Conservation (phyloP, 1,140 invertebrate species). For the Xylocopa sonorina region DNA sequence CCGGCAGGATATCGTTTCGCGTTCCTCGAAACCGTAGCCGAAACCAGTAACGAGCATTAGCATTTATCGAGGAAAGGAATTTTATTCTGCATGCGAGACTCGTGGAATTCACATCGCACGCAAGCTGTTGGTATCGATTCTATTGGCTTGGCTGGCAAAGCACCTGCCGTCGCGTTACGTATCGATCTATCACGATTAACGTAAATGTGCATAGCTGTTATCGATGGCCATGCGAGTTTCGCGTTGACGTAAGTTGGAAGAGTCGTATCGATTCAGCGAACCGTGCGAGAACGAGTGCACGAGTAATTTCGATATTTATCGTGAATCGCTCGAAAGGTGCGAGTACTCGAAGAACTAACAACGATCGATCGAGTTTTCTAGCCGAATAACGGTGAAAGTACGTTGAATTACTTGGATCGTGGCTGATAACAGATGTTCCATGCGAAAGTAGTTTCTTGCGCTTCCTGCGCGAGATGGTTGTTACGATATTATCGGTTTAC, state of each 20-base stretch:
- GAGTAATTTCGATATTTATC: too few species aligned
- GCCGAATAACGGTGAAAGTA: slow-evolving; percentile 34
- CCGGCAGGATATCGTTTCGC: neutral
- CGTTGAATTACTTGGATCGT: neutral
- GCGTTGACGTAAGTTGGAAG: neutral
- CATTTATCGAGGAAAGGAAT: neutral
- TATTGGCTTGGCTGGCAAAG: slow-evolving; percentile 11
- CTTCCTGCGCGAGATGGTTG: neutral
- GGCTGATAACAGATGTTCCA: slow-evolving; percentile 26
- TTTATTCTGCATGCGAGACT: too few species aligned
- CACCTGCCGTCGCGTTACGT: slow-evolving; percentile 10
- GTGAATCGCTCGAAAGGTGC: too few species aligned
- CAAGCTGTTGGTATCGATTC: slow-evolving; percentile 33
- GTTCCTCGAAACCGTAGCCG: neutral
- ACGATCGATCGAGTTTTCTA: neutral
- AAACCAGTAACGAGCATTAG: neutral
- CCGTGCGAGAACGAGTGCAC: too few species aligned
- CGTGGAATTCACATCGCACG: too few species aligned
- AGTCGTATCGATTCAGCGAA: neutral
- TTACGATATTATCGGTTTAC: slow-evolving; percentile 21
- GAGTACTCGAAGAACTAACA: too few species aligned
- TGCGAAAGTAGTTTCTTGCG: slow-evolving; percentile 10
- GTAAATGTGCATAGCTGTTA: neutral
- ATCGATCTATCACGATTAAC: neutral
- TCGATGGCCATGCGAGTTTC: neutral